Base-by-base conservation (phyloP, 92 coral and sea anemone genomes). In the Epizoanthus fatuus region DNA sequence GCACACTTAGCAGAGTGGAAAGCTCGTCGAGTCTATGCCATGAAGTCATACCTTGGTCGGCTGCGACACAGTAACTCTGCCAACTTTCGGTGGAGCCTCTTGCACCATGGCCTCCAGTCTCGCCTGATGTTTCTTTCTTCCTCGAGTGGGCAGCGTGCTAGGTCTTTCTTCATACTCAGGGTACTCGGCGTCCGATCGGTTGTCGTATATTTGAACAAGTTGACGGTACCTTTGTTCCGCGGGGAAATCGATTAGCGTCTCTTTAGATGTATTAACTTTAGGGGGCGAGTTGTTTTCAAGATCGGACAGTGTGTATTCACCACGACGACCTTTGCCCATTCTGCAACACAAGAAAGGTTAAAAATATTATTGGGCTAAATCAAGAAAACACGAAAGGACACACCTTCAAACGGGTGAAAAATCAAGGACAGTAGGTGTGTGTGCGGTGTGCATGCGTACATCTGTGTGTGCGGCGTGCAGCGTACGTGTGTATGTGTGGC, bases 281-380 rank as follows among this genome's bases (percentile, higher is more conserved):
- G 69, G 53, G 1, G 59, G 70, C 5, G 82, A 44, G 4, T 58
- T 77, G 4, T 90, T 86, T 63, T 95, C 98, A 69, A 38, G 55
- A 67, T 92, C 95, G 3, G 98, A 75, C 37, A 95, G 63, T 19
- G 69, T 90, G 76, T 95, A 92, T 32, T 95, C 98, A 2, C 98
- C 98, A 35, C 94, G 89, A 40, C 89, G 88, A 4, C 56, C 63
- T 86, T 95, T 95, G 2, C 95, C 95, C 29, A 90, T 84, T 81
- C 98, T 95, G 69, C 14, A 47, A 64, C 65, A 16, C 20, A 39
- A 67, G 77, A 0, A 81, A 87, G 53, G 11, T 49, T 49, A 14
- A 8, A 49, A 49, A 9, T 49, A 10, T 44, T 44, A 2, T 44
- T 44, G 5, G 8, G 5, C 53, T 49, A 49, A 49, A 10, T 8